Percentiles rank a stretch among this genome's conserved stretches.
Conservation (phyloP, 2,113 vertebrate genomes). For the Petrocephalus microphthalmus region DNA sequence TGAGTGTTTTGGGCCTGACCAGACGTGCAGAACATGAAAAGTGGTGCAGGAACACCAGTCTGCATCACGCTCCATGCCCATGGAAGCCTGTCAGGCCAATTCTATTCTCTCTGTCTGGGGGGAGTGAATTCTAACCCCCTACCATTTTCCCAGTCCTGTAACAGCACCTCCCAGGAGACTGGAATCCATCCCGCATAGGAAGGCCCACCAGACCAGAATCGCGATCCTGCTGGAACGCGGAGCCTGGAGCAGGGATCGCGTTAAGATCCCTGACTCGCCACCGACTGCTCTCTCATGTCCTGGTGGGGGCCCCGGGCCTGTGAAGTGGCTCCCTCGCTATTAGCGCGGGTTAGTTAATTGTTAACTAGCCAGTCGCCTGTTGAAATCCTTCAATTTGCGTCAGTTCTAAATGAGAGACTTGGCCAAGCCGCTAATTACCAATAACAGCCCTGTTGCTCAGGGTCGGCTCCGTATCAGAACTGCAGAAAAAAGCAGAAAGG, state of each 20-base stretch:
- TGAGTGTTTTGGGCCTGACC: not conserved
- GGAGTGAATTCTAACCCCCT: not conserved
- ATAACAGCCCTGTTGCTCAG: not conserved
- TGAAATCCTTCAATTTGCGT: not conserved
- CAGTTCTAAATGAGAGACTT: not conserved
- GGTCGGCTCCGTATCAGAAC: not conserved
- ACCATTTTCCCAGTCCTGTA: not conserved
- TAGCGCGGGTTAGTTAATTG: not conserved
- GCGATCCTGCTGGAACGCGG: not conserved
- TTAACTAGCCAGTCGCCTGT: not conserved
- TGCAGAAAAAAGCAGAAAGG: not conserved
- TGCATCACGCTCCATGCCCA: not conserved
- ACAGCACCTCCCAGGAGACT: not conserved
- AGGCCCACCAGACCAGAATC: not conserved
- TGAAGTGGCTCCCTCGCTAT: not conserved
- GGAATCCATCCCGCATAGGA: not conserved
- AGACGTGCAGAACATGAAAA: not conserved
- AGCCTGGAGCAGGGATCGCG: no score
- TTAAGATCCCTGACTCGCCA: not conserved
- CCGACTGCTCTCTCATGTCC: not conserved
- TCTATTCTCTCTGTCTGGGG: not conserved
- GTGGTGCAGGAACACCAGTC: not conserved
- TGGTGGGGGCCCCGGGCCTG: not conserved
- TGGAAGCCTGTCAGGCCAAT: not conserved
- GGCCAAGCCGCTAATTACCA: not conserved